phyloP scores from a whole-genome alignment of 2,888 invertebrate species.

The Macroteleia sp. region DNA sequence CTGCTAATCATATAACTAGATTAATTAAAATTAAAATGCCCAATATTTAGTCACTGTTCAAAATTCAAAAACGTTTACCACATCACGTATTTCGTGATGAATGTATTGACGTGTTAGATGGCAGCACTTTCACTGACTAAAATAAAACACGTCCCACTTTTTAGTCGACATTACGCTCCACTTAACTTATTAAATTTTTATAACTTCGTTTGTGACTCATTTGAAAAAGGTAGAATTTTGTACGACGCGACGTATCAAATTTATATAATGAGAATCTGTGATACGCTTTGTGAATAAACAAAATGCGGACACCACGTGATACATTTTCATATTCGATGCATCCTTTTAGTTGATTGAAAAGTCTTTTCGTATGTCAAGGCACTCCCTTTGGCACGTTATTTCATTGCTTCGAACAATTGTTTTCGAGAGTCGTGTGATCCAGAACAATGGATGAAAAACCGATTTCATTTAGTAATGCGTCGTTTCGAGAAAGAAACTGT shows the following conservation, averaged over 20 bases:
- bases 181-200: conserved; percentile 42
- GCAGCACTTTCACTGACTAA: conserved; percentile 5
- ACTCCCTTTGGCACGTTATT: conserved; percentile 43
- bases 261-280: conserved; percentile 39
- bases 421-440: conserved; percentile 58
- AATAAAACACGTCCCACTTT: conserved; percentile 30
- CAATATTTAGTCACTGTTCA: too few relatives aligned
- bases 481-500: conserved; percentile 65
- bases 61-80: too few relatives aligned
- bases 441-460: conserved; percentile 72
- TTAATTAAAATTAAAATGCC: too few relatives aligned
- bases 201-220: conserved; percentile 21
- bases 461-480: conserved; percentile 75
- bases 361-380: conserved; percentile 35
- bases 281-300: conserved; percentile 36
- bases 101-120: conserved; percentile 9
- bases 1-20: too few relatives aligned
- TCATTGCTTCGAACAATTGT: conserved; percentile 53
- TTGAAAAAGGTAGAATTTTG: conserved; percentile 16
- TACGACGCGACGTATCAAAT: neutral
- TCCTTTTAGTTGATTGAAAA: conserved; percentile 59
- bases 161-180: conserved; percentile 5
- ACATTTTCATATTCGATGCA: conserved; percentile 39
- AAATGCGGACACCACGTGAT: conserved; percentile 14
- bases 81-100: neutral